Evolutionary conservation across 2,888 invertebrate species (phyloP).

Genomic region (Stenchaetothrips biformis): DNA sequence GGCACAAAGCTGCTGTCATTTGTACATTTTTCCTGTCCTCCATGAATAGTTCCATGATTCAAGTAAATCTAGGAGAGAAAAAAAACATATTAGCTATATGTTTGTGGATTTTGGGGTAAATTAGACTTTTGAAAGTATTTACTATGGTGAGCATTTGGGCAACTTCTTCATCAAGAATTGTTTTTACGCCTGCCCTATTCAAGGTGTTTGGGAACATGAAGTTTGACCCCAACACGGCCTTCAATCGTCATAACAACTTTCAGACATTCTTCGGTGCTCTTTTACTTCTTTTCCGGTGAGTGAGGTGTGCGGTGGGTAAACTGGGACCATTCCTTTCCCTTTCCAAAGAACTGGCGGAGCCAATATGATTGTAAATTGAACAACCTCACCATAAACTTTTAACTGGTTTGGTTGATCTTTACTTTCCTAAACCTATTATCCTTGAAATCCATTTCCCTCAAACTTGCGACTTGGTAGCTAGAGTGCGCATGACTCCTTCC

Average conservation of each 20-base stretch:
- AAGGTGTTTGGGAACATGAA: conserved; percentile 92
- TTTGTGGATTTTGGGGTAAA: background rate
- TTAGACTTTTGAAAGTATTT: background rate
- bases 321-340: conserved; percentile 5
- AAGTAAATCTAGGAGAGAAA: background rate
- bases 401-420: background rate
- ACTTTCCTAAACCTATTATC: background rate
- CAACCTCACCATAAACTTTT: background rate
- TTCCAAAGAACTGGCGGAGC: background rate
- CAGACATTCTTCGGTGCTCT: conserved; percentile 86
- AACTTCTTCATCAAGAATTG: conserved; percentile 25
- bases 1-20: too few species aligned
- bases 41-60: too few species aligned
- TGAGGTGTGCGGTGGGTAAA: conserved; percentile 38
- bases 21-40: too few species aligned
- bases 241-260: conserved; percentile 95
- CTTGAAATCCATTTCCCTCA: background rate
- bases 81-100: background rate
- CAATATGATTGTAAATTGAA: background rate
- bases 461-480: conserved; percentile 9
- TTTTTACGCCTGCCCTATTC: conserved; percentile 40
- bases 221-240: conserved; percentile 75
- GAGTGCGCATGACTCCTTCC: background rate
- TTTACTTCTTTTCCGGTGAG: conserved; percentile 90
- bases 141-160: background rate